Evolutionary conservation across 2,888 invertebrate species (phyloP), one percentile per base, ranked within the genome.

Genomic region (Polymixis lichenea): DNA sequence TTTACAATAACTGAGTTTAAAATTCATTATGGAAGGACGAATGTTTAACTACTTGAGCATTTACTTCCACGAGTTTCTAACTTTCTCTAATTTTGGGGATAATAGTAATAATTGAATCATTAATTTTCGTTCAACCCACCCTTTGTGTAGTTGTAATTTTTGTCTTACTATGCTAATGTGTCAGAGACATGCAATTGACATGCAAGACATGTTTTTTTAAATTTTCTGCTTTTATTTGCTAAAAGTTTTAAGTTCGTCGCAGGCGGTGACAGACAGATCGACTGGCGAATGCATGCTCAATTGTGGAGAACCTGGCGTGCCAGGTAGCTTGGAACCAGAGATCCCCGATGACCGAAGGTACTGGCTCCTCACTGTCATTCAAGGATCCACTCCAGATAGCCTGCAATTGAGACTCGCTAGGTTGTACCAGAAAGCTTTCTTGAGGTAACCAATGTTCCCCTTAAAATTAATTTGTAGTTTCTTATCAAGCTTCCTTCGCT

Each of bases 311-410:
- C 91, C 94, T 0, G 90, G 93, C 2, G 91, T 94, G 11, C 95
- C 96, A 38, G 97, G 94, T 66, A 96, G 97, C 82, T 92, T 97
- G 82, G 95, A 94, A 86, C 97, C 97, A 22, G 97, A 97, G 77
- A 94, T 96, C 58, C 96, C 96, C 19, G 97, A 97, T 22, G 98
- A 98, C 90, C 95, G 97, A 74, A 97, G 98, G 70, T 98, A 98
- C 94, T 98, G 98, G 98, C 95, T 98, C 73, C 93, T 98, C 55
- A 98, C 98, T 1, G 98, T 98, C 73, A 97, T 98, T 85, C 97
- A 97, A 70, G 97, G 96, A 83, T 88, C 95, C 86, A 92, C 97
- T 77, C 97, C 97, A 78, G 97, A 97, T 68, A 97, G 98, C 89
- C 96, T 98, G 61, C 98, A 98, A 93, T 96, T 98, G 83, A 97